Evolutionary conservation across 1,140 invertebrate genomes (phyloP).

Genomic region (Lasioglossum baleicum): DNA sequence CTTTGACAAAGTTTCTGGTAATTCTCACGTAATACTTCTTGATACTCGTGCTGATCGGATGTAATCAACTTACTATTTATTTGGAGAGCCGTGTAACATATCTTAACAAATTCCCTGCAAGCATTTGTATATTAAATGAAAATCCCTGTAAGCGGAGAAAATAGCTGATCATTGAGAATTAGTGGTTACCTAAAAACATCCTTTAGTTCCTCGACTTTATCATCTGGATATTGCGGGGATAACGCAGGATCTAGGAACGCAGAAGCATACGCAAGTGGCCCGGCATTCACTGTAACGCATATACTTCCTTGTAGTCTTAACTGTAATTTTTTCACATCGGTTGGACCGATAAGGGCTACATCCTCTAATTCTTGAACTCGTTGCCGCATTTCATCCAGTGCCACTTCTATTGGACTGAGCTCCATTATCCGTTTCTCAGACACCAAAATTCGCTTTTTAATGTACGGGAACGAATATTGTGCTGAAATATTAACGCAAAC

Average conservation of each 20-base stretch:
- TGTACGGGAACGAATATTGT: slow-evolving; percentile 93
- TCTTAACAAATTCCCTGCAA: slow-evolving; percentile 91
- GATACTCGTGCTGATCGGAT: slow-evolving; percentile 93
- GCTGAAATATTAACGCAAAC: slow-evolving; percentile 80
- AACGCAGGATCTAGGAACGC: slow-evolving; percentile 90
- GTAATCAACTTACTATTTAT: slow-evolving; percentile 92
- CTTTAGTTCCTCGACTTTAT: slow-evolving; percentile 90
- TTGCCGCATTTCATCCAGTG: slow-evolving; percentile 94
- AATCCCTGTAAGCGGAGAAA: no score
- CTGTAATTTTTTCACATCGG: slow-evolving; percentile 94
- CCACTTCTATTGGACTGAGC: slow-evolving; percentile 95
- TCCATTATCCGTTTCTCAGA: slow-evolving; percentile 87
- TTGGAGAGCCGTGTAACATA: slow-evolving; percentile 92
- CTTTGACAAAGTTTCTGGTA: slow-evolving; percentile 91
- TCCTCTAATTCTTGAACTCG: slow-evolving; percentile 91
- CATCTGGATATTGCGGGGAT: slow-evolving; percentile 85
- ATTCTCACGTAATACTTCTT: slow-evolving; percentile 90
- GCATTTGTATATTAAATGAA: slow-evolving; percentile 36
- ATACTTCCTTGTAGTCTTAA: slow-evolving; percentile 93
- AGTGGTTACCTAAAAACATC: slow-evolving; percentile 89
- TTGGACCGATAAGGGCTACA: slow-evolving; percentile 88
- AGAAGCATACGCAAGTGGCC: slow-evolving; percentile 94
- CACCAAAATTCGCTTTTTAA: slow-evolving; percentile 92
- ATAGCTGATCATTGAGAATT: background rate
- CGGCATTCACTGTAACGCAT: slow-evolving; percentile 96